A percentile compares a stretch with the other conserved stretches of the same genome.
Evolutionary conservation across 1,140 invertebrate species (phyloP).

Genomic region (Pemphigus obesinymphae): DNA sequence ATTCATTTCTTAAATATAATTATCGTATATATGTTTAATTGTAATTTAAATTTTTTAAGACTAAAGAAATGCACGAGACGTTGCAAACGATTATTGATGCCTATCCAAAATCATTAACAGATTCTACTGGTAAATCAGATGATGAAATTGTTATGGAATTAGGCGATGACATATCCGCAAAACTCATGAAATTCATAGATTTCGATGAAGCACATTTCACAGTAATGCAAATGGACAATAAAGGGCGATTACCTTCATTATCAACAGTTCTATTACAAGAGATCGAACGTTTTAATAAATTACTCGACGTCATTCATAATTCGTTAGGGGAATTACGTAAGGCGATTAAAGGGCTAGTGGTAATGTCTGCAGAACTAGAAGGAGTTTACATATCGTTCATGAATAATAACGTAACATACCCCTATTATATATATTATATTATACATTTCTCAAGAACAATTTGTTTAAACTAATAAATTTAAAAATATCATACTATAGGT

Average conservation of each 20-base stretch:
- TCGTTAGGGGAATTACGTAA: constrained; percentile 72
- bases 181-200: constrained; percentile 58
- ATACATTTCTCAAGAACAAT: no score
- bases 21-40: neutral
- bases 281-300: constrained; percentile 76
- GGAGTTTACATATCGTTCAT: constrained; percentile 70
- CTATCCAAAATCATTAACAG: constrained; percentile 61
- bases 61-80: neutral
- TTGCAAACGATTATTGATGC: constrained; percentile 68
- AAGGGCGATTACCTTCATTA: constrained; percentile 68
- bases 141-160: constrained; percentile 71
- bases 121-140: constrained; percentile 60
- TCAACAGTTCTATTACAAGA: constrained; percentile 81
- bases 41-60: neutral
- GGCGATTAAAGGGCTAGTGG: constrained; percentile 77
- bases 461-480: neutral
- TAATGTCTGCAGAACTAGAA: constrained; percentile 83
- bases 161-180: constrained; percentile 59
- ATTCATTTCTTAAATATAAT: neutral
- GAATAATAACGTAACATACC: constrained; percentile 63
- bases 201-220: constrained; percentile 55
- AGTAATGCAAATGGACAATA: constrained; percentile 59
- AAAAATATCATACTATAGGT: constrained; percentile 56
- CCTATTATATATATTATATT: neutral
- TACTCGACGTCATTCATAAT: constrained; percentile 64